Evolutionary conservation across 1,140 invertebrate species (phyloP).

Genomic region (Drosophila equinoxialis): DNA sequence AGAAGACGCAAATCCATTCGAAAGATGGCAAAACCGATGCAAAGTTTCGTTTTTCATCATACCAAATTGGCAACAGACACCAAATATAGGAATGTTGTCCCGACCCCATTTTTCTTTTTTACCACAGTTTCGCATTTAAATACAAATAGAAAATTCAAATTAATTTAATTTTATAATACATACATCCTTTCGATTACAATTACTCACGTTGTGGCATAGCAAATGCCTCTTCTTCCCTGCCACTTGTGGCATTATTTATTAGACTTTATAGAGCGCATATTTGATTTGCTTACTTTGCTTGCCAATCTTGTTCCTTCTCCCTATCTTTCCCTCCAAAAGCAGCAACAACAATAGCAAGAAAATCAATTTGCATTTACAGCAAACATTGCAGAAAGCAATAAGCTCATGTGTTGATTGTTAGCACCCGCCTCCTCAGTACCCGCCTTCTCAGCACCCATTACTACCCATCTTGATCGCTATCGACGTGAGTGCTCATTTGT

Average conservation of each 20-base stretch:
- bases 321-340: neutral
- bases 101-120: too few relatives aligned
- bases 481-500: conserved; percentile 14
- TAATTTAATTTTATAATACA: conserved; percentile 53
- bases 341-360: conserved; percentile 28
- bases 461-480: neutral
- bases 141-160: conserved; percentile 38
- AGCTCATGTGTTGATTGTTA: conserved; percentile 64
- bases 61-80: neutral
- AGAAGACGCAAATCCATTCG: too few relatives aligned
- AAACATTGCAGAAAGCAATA: conserved; percentile 64
- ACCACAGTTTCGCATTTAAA: conserved; percentile 13
- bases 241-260: conserved; percentile 47
- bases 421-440: neutral
- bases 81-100: neutral
- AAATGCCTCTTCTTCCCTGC: neutral
- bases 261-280: conserved; percentile 39
- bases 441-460: neutral
- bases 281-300: conserved; percentile 50
- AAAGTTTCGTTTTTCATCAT: neutral
- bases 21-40: neutral
- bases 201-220: neutral
- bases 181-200: conserved; percentile 13
- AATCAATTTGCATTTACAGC: conserved; percentile 62
- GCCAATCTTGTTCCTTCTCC: neutral